Evolutionary conservation across 2,888 invertebrate genomes (phyloP).

Genomic region (Lycophotia porphyrea): DNA sequence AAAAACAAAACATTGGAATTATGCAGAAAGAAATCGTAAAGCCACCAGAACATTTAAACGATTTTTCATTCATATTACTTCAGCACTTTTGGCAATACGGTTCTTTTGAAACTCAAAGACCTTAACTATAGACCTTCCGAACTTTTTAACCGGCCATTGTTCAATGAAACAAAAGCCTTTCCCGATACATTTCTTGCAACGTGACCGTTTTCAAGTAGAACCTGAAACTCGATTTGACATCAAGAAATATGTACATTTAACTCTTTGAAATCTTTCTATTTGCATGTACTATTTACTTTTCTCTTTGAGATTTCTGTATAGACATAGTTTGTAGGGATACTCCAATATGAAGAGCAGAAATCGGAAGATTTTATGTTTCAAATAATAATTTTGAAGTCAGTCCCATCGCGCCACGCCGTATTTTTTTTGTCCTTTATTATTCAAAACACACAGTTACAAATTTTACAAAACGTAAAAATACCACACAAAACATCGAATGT

Average conservation of each 20-base stretch:
- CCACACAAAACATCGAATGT: too few species aligned
- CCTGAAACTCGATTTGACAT: conserved; percentile 56
- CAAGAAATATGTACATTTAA: conserved; percentile 48
- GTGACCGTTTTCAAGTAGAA: conserved; percentile 46
- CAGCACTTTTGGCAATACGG: conserved; percentile 48
- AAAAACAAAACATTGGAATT: not conserved
- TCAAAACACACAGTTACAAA: too few species aligned
- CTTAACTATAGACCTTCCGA: conserved; percentile 33
- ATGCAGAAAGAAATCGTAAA: not conserved
- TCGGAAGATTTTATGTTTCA: not conserved
- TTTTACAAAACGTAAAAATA: too few species aligned
- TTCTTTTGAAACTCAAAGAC: conserved; percentile 6
- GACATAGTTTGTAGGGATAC: not conserved
- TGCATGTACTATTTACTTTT: conserved; percentile 13
- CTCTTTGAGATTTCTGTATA: not conserved
- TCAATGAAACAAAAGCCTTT: conserved; percentile 56
- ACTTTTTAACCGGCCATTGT: conserved; percentile 43
- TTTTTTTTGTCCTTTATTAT: too few species aligned
- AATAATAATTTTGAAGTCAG: not conserved
- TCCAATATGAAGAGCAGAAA: not conserved
- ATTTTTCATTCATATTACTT: conserved; percentile 2
- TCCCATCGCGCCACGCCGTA: too few species aligned
- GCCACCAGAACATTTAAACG: not conserved
- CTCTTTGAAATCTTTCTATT: conserved; percentile 44
- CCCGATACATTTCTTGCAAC: conserved; percentile 36